Percentiles rank a stretch among this genome's conserved stretches.
These are phyloP conservation scores for Neoascia interrupta DNA, from an alignment of 2,888 invertebrate genomes.

Conservation along the genomic window DNA sequence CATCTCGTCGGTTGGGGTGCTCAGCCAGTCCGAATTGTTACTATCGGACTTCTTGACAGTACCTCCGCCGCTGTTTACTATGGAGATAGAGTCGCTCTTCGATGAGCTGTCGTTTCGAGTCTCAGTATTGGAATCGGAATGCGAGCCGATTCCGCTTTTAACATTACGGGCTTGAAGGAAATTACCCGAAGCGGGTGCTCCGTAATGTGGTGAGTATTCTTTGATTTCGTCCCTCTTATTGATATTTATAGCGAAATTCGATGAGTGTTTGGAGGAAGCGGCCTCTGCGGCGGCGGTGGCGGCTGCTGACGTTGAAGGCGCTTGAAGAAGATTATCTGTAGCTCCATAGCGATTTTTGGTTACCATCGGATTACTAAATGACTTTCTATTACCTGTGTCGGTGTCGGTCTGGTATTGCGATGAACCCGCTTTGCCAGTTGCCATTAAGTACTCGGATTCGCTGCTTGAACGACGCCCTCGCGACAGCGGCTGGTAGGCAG, in stretches of 20 bases:
- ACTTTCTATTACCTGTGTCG: constrained; percentile 72
- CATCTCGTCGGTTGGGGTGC: constrained; percentile 73
- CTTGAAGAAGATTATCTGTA: constrained; percentile 74
- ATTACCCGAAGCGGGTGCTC: constrained; percentile 71
- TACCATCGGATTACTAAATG: constrained; percentile 71
- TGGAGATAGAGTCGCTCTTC: constrained; percentile 70
- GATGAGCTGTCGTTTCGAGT: constrained; percentile 69
- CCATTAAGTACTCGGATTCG: constrained; percentile 78
- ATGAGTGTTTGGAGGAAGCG: constrained; percentile 60
- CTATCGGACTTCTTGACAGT: constrained; percentile 73
- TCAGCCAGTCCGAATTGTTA: constrained; percentile 72
- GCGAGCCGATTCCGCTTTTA: constrained; percentile 42
- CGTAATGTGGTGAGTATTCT: constrained; percentile 72
- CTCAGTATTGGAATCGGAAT: constrained; percentile 57
- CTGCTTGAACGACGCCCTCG: constrained; percentile 85
- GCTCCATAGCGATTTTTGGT: constrained; percentile 76
- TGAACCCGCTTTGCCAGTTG: constrained; percentile 71
- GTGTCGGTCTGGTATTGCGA: constrained; percentile 66
- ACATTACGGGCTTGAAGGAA: constrained; percentile 68
- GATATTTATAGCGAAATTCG: constrained; percentile 71
- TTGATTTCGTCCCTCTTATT: constrained; percentile 69
- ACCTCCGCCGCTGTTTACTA: constrained; percentile 60
- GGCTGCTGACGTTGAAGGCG: constrained; percentile 49
- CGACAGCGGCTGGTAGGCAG: constrained; percentile 85
- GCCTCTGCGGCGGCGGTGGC: constrained; percentile 37